Evolutionary conservation across 2,113 vertebrate species (phyloP).

Genomic region (Saccopteryx leptura): DNA sequence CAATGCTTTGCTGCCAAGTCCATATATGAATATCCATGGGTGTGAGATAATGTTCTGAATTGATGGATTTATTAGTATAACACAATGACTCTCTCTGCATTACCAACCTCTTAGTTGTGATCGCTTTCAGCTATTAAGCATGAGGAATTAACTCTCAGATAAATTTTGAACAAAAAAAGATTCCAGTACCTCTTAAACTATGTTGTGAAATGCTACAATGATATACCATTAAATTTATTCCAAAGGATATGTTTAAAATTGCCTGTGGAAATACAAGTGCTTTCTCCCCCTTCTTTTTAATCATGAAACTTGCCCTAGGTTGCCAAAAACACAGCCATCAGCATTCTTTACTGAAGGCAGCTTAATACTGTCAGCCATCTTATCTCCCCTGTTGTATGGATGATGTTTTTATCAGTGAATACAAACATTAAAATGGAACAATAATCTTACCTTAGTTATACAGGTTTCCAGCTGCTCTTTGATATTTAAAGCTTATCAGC

Average conservation of each 20-base stretch:
- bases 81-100: conserved; percentile 81
- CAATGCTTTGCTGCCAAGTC: conserved; percentile 55
- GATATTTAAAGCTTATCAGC: conserved; percentile 36
- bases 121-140: conserved; percentile 85
- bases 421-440: conserved; percentile 83
- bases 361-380: conserved; percentile 86
- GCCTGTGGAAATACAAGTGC: conserved; percentile 78
- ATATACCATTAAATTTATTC: conserved; percentile 84
- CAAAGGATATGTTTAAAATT: conserved; percentile 82
- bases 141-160: conserved; percentile 83
- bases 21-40: conserved; percentile 35
- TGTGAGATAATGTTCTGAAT: conserved; percentile 73
- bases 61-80: conserved; percentile 70
- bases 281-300: conserved; percentile 85
- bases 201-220: conserved; percentile 79
- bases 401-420: conserved; percentile 82
- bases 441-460: conserved; percentile 82
- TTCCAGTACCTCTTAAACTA: conserved; percentile 84
- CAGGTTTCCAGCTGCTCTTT: conserved; percentile 74
- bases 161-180: conserved; percentile 84
- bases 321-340: conserved; percentile 85
- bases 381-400: conserved; percentile 81
- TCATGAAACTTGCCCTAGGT: conserved; percentile 82
- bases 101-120: conserved; percentile 83
- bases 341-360: conserved; percentile 84